Evolutionary conservation across 1,140 invertebrate genomes (phyloP).

Genomic region (Fopius arisanus): DNA sequence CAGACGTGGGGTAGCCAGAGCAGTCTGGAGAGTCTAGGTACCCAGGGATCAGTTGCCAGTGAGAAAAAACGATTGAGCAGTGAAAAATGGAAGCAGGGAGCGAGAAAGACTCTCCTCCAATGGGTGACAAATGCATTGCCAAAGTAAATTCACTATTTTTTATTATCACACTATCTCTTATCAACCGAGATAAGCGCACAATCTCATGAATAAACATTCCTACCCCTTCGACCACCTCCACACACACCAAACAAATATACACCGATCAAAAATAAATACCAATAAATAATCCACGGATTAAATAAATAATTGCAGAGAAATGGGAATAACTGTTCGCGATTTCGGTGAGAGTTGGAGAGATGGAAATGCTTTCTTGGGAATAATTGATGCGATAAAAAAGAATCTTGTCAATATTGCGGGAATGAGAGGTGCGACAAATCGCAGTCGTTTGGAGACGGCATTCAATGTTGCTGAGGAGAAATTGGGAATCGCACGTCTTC

Average conservation of each 20-base stretch:
- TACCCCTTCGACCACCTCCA: too few species aligned
- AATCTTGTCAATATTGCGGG: conserved; percentile 89
- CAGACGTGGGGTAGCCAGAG: conserved; percentile 82
- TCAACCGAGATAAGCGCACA: too few species aligned
- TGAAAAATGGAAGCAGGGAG: conserved; percentile 86
- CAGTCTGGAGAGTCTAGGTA: conserved; percentile 78
- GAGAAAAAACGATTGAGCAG: conserved; percentile 58
- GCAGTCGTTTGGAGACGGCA: conserved; percentile 87
- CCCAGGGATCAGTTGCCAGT: conserved; percentile 71
- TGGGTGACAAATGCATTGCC: conserved; percentile 95
- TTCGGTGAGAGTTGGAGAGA: conserved; percentile 98
- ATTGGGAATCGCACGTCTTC: conserved; percentile 89
- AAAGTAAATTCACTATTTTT: conserved; percentile 78
- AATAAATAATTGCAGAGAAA: conserved; percentile 82
- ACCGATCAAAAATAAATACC: conserved; percentile 12
- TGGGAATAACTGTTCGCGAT: conserved; percentile 89
- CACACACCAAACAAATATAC: background rate
- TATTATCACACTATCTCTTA: too few species aligned
- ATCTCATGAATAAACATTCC: too few species aligned
- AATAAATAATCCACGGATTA: conserved; percentile 29
- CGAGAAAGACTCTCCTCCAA: conserved; percentile 89
- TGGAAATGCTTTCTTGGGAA: conserved; percentile 94
- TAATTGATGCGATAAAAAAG: conserved; percentile 94
- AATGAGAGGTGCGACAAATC: conserved; percentile 80
- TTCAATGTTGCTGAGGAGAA: conserved; percentile 93